Evolutionary conservation across 2,797 vertebrate species (phyloP).

Genomic region (Brachymystax lenok): DNA sequence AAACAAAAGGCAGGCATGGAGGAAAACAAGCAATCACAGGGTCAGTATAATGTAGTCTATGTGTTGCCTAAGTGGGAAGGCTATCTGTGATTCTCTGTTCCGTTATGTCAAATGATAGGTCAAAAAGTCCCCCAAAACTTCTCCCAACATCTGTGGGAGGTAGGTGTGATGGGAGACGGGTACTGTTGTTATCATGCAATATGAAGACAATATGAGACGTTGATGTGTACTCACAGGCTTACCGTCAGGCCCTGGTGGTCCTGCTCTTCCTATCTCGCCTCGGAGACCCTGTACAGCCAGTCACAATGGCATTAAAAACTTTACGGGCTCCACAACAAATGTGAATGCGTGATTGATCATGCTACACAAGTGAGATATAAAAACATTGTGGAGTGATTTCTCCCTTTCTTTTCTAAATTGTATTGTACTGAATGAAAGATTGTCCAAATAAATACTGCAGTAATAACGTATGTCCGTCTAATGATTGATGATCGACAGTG

Average conservation of each 20-base stretch:
- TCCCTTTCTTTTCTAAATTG: neutral
- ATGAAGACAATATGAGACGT: conserved; percentile 1
- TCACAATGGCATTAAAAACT: conserved; percentile 2
- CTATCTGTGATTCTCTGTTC: too few relatives aligned
- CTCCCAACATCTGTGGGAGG: neutral
- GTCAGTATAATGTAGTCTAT: neutral
- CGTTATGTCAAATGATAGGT: too few relatives aligned
- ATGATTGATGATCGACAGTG: neutral
- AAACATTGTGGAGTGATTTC: neutral
- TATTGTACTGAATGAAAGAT: neutral
- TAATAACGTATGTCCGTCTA: neutral
- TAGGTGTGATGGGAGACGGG: neutral
- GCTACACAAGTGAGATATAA: too few relatives aligned
- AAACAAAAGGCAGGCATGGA: neutral
- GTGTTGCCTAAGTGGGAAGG: too few relatives aligned
- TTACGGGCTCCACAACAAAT: neutral
- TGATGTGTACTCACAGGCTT: conserved; percentile 76
- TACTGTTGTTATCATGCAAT: neutral
- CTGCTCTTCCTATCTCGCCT: conserved; percentile 71
- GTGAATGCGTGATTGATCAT: too few relatives aligned
- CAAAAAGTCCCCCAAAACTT: neutral
- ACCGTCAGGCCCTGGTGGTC: conserved; percentile 74
- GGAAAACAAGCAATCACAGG: neutral
- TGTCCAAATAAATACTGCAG: conserved; percentile 4
- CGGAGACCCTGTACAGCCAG: conserved; percentile 62